These are phyloP conservation scores for Lepidurus apus DNA, from an alignment of 1,140 invertebrate species.

Conservation along the genomic window DNA sequence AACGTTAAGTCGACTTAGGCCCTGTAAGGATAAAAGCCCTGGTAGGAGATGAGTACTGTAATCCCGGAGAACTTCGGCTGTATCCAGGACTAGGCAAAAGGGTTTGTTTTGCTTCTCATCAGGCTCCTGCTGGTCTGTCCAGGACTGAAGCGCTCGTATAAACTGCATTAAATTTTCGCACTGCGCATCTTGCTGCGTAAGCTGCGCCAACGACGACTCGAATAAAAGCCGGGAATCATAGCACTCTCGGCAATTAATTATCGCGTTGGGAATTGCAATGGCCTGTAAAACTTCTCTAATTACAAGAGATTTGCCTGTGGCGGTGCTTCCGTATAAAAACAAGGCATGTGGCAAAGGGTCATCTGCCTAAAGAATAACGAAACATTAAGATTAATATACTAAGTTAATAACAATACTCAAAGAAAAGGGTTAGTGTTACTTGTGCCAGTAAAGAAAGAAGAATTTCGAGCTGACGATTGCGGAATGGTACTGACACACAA, in stretches of 20 bases:
- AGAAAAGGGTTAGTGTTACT: not conserved
- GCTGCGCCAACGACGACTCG: conserved; percentile 63
- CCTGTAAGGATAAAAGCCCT: conserved; percentile 62
- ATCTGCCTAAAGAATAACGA: conserved; percentile 38
- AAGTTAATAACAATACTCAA: not conserved
- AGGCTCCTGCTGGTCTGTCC: not conserved
- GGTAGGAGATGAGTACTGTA: conserved; percentile 61
- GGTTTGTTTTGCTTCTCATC: conserved; percentile 24
- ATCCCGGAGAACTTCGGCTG: conserved; percentile 66
- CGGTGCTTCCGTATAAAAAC: conserved; percentile 70
- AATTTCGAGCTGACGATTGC: conserved; percentile 29
- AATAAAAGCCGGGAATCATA: conserved; percentile 67
- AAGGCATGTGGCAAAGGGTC: conserved; percentile 58
- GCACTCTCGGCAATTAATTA: conserved; percentile 76
- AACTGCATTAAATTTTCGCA: conserved; percentile 73
- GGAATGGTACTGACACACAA: conserved; percentile 10
- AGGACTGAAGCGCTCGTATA: conserved; percentile 49
- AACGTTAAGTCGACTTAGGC: conserved; percentile 64
- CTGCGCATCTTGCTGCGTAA: conserved; percentile 48
- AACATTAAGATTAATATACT: not conserved
- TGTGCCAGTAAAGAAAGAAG: conserved; percentile 11
- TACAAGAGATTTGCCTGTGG: conserved; percentile 71
- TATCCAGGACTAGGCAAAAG: conserved; percentile 59
- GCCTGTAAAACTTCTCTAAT: conserved; percentile 54
- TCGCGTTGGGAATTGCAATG: conserved; percentile 53